phyloP scores from a whole-genome alignment of 2,888 invertebrate genomes.

The Thymelicus lineola region DNA sequence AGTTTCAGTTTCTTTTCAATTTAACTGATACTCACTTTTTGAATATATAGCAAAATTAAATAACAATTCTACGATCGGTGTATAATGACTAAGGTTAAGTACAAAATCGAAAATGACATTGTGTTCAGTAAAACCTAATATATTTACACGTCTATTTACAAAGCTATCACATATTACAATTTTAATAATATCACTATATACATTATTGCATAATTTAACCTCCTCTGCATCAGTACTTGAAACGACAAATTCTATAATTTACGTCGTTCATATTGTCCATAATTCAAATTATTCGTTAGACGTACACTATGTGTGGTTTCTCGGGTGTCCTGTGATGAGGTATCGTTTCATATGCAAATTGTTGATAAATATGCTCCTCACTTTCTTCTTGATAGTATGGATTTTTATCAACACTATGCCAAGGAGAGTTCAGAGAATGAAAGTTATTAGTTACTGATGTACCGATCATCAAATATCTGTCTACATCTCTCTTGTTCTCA shows the following conservation, averaged over 20 bases:
- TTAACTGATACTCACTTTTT: background rate
- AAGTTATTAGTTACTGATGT: slow-evolving; percentile 82
- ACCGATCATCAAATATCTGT: slow-evolving; percentile 81
- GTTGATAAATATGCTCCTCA: slow-evolving; percentile 82
- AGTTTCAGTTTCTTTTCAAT: background rate
- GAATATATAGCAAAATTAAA: background rate
- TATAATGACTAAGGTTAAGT: slow-evolving; percentile 75
- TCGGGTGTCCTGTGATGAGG: slow-evolving; percentile 82
- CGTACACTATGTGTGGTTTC: slow-evolving; percentile 86
- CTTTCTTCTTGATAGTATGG: slow-evolving; percentile 79
- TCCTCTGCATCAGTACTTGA: slow-evolving; percentile 62
- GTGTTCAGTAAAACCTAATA: slow-evolving; percentile 68
- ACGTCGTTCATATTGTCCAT: slow-evolving; percentile 71
- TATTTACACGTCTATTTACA: slow-evolving; percentile 83
- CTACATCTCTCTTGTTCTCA: slow-evolving; percentile 79
- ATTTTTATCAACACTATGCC: slow-evolving; percentile 81
- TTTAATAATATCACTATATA: slow-evolving; percentile 81
- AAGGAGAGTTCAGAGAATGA: slow-evolving; percentile 80
- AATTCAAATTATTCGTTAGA: slow-evolving; percentile 80
- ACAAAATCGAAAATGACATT: slow-evolving; percentile 73
- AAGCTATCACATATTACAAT: slow-evolving; percentile 84
- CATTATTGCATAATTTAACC: slow-evolving; percentile 80
- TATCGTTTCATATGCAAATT: slow-evolving; percentile 82
- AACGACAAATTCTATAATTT: slow-evolving; percentile 68
- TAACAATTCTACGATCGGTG: slow-evolving; percentile 36